Conservation (phyloP, 2,113 vertebrate species). For the Labeo catla region DNA sequence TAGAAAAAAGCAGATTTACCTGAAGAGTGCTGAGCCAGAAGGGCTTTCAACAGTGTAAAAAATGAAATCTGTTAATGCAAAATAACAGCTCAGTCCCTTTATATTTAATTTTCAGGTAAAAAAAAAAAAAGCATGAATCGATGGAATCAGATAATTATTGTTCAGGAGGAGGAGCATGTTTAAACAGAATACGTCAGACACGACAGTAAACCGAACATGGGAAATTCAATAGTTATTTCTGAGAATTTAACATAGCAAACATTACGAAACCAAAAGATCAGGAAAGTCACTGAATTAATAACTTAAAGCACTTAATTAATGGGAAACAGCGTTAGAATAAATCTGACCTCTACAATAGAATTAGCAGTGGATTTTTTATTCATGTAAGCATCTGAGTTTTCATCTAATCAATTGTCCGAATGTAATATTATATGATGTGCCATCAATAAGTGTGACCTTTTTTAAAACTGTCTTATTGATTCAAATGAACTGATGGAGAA, state of each 20-base stretch:
- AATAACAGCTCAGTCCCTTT: neutral
- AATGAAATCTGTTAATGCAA: neutral
- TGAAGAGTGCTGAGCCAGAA: conserved; percentile 10
- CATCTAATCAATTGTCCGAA: neutral
- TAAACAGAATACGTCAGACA: neutral
- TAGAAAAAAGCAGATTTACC: neutral
- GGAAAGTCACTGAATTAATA: neutral
- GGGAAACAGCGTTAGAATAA: neutral
- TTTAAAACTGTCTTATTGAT: conserved; percentile 21
- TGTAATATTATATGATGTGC: neutral
- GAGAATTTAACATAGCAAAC: neutral
- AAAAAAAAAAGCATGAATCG: neutral
- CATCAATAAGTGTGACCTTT: neutral
- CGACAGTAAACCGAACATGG: neutral
- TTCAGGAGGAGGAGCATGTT: neutral
- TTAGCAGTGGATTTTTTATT: neutral
- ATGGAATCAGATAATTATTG: conserved; percentile 1
- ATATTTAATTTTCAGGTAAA: conserved; percentile 10
- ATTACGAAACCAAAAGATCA: neutral
- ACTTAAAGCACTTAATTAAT: neutral
- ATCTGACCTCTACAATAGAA: neutral
- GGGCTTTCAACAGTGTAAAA: neutral
- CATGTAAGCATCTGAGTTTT: neutral
- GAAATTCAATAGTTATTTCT: conserved; percentile 5
- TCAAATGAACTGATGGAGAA: neutral